Percentiles rank a stretch among this genome's conserved stretches.
phyloP scores from a whole-genome alignment of 2,113 vertebrate genomes.

The Albula goreensis region DNA sequence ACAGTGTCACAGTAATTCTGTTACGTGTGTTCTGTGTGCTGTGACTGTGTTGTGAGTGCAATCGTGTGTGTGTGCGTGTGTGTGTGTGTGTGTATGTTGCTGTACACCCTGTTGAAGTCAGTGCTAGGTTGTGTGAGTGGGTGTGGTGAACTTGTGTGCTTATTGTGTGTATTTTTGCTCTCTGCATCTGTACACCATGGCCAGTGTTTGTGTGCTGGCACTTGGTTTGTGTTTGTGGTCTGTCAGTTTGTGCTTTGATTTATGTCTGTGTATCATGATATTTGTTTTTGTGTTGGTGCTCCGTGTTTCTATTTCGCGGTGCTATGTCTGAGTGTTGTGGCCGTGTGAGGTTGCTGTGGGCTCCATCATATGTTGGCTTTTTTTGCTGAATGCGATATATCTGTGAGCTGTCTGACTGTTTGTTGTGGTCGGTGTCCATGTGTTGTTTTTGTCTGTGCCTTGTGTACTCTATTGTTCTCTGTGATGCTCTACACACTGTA shows the following conservation, averaged over 20 bases:
- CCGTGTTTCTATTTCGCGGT: no score
- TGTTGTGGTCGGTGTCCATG: not conserved
- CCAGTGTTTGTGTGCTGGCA: not conserved
- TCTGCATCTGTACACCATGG: not conserved
- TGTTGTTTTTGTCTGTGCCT: not conserved
- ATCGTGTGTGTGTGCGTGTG: not conserved
- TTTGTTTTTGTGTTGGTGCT: not conserved
- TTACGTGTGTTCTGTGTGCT: slow-evolving; percentile 53
- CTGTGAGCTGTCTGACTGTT: not conserved
- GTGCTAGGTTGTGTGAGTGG: not conserved
- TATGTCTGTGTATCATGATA: not conserved
- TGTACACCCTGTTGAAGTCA: not conserved
- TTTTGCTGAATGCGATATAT: not conserved
- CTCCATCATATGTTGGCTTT: no score
- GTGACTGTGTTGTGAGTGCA: not conserved
- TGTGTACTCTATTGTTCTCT: not conserved
- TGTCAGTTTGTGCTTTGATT: not conserved
- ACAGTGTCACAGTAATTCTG: slow-evolving; percentile 53
- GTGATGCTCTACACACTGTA: not conserved
- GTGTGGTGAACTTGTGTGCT: not conserved
- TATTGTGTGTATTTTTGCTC: not conserved
- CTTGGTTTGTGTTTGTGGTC: not conserved
- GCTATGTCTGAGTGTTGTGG: no score
- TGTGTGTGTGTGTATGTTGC: not conserved
- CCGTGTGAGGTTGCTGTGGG: no score